Evolutionary conservation across 2,797 vertebrate species (phyloP), one percentile per base, ranked within the genome.

Genomic region (Hephaestus fuliginosus): DNA sequence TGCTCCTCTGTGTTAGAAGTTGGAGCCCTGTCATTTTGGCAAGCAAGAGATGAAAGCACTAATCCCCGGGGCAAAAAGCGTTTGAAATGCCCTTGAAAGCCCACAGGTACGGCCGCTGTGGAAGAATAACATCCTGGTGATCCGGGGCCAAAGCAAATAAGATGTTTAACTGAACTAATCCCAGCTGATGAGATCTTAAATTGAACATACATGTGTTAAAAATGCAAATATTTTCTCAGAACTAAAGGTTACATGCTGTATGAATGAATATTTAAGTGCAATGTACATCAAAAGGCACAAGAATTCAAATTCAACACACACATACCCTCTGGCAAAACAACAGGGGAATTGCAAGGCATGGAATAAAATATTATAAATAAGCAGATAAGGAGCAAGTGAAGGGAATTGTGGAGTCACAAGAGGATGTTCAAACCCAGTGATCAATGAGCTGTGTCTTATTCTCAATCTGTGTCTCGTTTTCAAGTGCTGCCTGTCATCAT

Each of bases 1-100:
- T 36, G 67, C 25, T 33, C 0, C 25, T 63, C 51, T 43, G 18
- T 28, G 71, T 66, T 74, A 70, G 62, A 86, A 57, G 60, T 64
- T 67, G 64, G 18, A 80, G 71, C 58, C 58, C 81, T 82, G 83
- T 85, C 70, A 88, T 91, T 88, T 83, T 66, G 46, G 56, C 63
- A 65, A 66, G 78, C 43, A 69, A 58, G 65, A 67, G 84, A 88
- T 86, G 70, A 90, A 86, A 91, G 86, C 71, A 4, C 7, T 52
- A 64, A 79, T 62, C 76, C 84, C 57, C 44, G 0, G 63, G 87
- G 63, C 18, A 44, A 52, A 44, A 70, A 43, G 52, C 15, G 11
- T 70, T 51, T 58, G 52, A 83, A 81, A 85, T 75, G 76, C 48
- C 78, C 73, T 74, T 84, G 76, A 86, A 88, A 78, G 33, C 71